Conservation (phyloP, 2,113 vertebrate species). For the Paramormyrops kingsleyae region DNA sequence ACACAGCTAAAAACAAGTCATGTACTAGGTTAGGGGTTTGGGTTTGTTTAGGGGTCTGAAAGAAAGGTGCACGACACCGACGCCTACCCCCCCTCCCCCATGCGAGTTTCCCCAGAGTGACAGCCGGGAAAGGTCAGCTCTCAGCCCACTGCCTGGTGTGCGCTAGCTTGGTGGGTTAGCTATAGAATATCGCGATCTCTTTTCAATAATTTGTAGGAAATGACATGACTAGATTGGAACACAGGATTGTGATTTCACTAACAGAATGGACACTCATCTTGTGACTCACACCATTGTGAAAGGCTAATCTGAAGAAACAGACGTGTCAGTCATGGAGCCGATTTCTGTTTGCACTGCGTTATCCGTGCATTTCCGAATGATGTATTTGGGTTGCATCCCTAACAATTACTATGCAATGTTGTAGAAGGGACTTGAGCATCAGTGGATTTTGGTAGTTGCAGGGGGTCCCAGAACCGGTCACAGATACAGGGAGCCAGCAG, state of each 20-base stretch:
- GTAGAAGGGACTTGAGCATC: neutral
- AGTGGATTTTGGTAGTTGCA: neutral
- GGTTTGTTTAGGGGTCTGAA: neutral
- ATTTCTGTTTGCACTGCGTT: no score
- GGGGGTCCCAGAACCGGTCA: neutral
- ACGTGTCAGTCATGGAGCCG: no score
- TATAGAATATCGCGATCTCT: no score
- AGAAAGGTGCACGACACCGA: neutral
- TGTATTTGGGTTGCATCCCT: neutral
- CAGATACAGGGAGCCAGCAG: neutral
- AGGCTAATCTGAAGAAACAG: no score
- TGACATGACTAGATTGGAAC: neutral
- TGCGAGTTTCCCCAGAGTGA: neutral
- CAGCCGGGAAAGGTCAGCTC: neutral
- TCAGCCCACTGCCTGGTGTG: neutral
- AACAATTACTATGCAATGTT: neutral
- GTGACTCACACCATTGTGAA: no score
- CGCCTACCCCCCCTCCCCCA: neutral
- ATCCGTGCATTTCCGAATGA: no score
- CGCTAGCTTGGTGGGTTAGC: no score
- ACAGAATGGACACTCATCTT: no score
- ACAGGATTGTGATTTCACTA: no score
- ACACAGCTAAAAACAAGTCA: neutral
- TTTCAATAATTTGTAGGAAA: neutral
- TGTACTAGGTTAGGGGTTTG: no score